Percentiles rank a stretch among this genome's conserved stretches.
Conservation (phyloP, 2,113 vertebrate genomes). For the Salvelinus namaycush region DNA sequence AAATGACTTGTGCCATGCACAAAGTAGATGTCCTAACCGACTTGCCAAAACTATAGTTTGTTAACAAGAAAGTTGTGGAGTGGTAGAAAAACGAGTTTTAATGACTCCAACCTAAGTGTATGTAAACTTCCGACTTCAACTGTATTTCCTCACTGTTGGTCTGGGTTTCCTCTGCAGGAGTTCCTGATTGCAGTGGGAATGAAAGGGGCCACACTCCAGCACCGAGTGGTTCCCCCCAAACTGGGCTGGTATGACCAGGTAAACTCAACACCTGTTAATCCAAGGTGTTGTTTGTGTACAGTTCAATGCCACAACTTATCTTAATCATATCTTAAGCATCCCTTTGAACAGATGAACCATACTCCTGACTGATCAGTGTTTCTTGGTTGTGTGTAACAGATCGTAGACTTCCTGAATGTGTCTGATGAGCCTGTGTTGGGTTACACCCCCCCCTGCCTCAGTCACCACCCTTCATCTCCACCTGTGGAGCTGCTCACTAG, state of each 20-base stretch:
- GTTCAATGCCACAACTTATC: not conserved
- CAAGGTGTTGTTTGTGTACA: too few species aligned
- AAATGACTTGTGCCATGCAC: too few species aligned
- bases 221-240: conserved; percentile 83
- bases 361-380: not conserved
- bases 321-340: too few species aligned
- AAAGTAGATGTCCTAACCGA: too few species aligned
- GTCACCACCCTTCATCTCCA: conserved; percentile 92
- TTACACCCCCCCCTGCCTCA: conserved; percentile 89
- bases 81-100: too few species aligned
- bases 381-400: conserved; percentile 74
- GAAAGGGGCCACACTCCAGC: conserved; percentile 90
- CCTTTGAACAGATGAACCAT: not conserved
- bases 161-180: conserved; percentile 73
- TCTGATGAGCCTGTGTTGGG: conserved; percentile 95
- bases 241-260: conserved; percentile 98
- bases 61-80: too few species aligned
- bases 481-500: conserved; percentile 95
- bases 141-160: not conserved
- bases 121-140: too few species aligned
- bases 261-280: conserved; percentile 3
- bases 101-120: too few species aligned
- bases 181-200: conserved; percentile 91
- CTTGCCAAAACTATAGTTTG: too few species aligned
- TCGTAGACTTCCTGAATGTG: conserved; percentile 94